A percentile compares a stretch with the other conserved stretches of the same genome.
phyloP scores from a whole-genome alignment of 1,140 invertebrate genomes.

The Drosophila truncata region DNA sequence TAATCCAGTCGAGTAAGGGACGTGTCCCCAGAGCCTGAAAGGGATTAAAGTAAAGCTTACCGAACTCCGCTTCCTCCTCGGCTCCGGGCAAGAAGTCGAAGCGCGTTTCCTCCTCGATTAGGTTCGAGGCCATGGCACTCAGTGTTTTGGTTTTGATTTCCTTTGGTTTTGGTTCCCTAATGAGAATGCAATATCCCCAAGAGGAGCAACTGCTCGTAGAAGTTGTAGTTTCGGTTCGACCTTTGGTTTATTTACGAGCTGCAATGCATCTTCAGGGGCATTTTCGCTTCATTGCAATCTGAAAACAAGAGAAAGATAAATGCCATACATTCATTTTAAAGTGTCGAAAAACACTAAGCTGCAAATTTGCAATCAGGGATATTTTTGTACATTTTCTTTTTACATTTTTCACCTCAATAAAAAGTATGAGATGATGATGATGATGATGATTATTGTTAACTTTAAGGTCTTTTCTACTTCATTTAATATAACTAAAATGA shows the following conservation, averaged over 20 bases:
- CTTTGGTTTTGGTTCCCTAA: conserved; percentile 18
- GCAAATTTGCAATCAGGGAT: not conserved
- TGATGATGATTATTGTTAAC: not conserved
- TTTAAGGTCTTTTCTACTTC: not conserved
- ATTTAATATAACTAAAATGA: not conserved
- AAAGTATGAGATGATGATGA: not conserved
- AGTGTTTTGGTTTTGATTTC: not conserved
- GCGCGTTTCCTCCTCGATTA: conserved; percentile 46
- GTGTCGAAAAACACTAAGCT: not conserved
- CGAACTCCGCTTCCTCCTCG: conserved; percentile 73
- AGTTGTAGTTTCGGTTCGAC: not conserved
- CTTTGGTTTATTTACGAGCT: conserved; percentile 17
- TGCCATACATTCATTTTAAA: conserved; percentile 12
- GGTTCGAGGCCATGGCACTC: conserved; percentile 52
- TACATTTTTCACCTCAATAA: not conserved
- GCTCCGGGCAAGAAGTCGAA: conserved; percentile 66
- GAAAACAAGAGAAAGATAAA: not conserved
- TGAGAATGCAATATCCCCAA: conserved; percentile 14
- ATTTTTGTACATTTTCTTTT: not conserved
- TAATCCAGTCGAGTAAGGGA: not conserved
- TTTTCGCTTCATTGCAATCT: conserved; percentile 21
- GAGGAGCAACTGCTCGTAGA: not conserved
- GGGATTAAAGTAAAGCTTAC: conserved; percentile 52
- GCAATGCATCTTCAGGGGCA: conserved; percentile 31
- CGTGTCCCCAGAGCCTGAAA: conserved; percentile 13